phyloP scores from a whole-genome alignment of 2,797 vertebrate genomes.

The Orientallactaga sibirica region DNA sequence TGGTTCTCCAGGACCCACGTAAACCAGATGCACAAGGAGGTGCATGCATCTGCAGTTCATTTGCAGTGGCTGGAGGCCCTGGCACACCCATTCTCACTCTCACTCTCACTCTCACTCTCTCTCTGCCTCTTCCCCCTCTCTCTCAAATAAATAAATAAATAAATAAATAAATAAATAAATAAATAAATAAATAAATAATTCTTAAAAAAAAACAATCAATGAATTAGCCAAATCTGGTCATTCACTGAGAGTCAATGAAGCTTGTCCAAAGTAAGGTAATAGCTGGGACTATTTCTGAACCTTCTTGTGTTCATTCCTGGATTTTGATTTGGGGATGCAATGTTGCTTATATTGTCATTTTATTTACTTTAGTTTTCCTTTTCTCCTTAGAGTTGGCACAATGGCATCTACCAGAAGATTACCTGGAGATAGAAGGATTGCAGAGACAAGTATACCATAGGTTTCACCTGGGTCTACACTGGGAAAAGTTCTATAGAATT shows the following conservation, averaged over 20 bases:
- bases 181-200: too few species aligned
- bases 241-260: slow-evolving; percentile 17
- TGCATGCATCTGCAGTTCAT: too few species aligned
- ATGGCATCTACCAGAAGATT: slow-evolving; percentile 38
- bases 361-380: slow-evolving; percentile 2
- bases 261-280: slow-evolving; percentile 41
- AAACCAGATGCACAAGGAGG: too few species aligned
- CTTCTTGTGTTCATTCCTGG: slow-evolving; percentile 2
- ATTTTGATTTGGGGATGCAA: neutral
- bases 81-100: too few species aligned
- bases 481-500: slow-evolving; percentile 31
- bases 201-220: neutral
- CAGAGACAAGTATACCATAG: slow-evolving; percentile 34
- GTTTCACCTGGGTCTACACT: slow-evolving; percentile 7
- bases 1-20: too few species aligned
- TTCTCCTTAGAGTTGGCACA: slow-evolving; percentile 6
- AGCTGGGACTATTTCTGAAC: slow-evolving; percentile 28
- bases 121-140: too few species aligned
- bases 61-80: too few species aligned
- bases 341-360: slow-evolving; percentile 52
- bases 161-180: too few species aligned
- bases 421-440: neutral
- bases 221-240: slow-evolving; percentile 45
- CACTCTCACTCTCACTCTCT: too few species aligned
- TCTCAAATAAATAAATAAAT: too few species aligned